Evolutionary conservation across 2,888 invertebrate genomes (phyloP).

Genomic region (Caenorhabditis imperialis): DNA sequence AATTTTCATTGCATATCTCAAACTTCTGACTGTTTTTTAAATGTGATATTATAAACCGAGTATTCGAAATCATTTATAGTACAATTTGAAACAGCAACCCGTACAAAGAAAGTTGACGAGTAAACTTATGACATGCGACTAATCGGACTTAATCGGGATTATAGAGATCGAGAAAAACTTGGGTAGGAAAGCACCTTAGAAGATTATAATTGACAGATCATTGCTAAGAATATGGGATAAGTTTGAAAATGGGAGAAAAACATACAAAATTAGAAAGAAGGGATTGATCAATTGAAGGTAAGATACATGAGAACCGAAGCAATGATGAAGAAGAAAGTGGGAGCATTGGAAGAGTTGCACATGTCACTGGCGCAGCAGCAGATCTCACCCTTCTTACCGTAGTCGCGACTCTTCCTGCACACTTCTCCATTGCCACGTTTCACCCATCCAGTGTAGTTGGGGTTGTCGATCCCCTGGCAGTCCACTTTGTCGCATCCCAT

Average conservation of each 20-base stretch:
- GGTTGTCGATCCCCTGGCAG: constrained; percentile 58
- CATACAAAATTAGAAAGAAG: no score
- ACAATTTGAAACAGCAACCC: constrained; percentile 10
- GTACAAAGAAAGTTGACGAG: constrained; percentile 17
- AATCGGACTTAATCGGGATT: not conserved
- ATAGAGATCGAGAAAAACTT: constrained; percentile 4
- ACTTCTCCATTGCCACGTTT: constrained; percentile 37
- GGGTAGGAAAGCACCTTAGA: constrained; percentile 30
- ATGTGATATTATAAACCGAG: no score
- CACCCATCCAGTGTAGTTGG: constrained; percentile 59
- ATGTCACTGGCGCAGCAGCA: constrained; percentile 69
- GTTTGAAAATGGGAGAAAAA: no score
- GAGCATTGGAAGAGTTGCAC: constrained; percentile 59
- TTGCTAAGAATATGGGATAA: no score
- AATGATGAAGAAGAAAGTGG: constrained; percentile 5
- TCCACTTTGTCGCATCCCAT: constrained; percentile 71
- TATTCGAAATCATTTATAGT: no score
- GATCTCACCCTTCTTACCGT: constrained; percentile 65
- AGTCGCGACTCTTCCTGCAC: constrained; percentile 66
- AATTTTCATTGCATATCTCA: no score
- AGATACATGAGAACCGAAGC: not conserved
- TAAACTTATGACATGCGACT: constrained; percentile 3
- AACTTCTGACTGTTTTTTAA: no score
- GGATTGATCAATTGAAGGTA: constrained; percentile 1
- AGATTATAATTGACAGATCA: no score